Conservation (phyloP, 2,113 vertebrate species). For the Mus pahari region DNA sequence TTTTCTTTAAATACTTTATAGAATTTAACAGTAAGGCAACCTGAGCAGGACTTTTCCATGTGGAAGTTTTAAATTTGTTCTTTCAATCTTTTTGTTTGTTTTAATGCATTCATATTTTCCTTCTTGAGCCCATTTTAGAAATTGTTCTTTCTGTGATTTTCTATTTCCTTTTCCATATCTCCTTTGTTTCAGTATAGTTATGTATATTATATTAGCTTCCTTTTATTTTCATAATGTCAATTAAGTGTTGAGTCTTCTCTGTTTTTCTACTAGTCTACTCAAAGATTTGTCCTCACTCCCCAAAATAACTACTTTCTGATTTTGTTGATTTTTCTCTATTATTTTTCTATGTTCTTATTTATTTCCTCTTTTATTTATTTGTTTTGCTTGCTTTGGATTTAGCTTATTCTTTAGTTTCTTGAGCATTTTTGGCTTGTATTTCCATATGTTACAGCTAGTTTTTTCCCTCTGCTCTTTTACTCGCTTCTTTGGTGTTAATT, state of each 20-base stretch:
- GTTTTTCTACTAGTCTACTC: conserved; percentile 18
- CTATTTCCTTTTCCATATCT: background rate
- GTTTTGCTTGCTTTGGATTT: background rate
- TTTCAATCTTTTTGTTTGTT: background rate
- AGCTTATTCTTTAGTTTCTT: conserved; percentile 21
- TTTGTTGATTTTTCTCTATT: conserved; percentile 13
- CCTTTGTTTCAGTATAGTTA: conserved; percentile 7
- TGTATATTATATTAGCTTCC: background rate
- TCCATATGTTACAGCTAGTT: background rate
- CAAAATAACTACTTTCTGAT: background rate
- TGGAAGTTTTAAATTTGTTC: background rate
- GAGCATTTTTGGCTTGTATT: background rate
- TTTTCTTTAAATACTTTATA: background rate
- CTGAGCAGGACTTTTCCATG: background rate
- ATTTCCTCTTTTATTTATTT: background rate
- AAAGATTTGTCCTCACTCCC: background rate
- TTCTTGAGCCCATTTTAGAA: conserved; percentile 8
- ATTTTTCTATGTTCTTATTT: conserved; percentile 4
- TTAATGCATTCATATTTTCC: background rate
- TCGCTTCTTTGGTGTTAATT: background rate
- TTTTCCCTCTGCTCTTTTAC: conserved; percentile 12
- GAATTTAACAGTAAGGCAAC: background rate
- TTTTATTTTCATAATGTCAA: background rate
- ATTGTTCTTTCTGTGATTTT: conserved; percentile 6
- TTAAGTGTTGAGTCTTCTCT: background rate